Evolutionary conservation across 2,113 vertebrate genomes (phyloP).

Genomic region (Chamaea fasciata): DNA sequence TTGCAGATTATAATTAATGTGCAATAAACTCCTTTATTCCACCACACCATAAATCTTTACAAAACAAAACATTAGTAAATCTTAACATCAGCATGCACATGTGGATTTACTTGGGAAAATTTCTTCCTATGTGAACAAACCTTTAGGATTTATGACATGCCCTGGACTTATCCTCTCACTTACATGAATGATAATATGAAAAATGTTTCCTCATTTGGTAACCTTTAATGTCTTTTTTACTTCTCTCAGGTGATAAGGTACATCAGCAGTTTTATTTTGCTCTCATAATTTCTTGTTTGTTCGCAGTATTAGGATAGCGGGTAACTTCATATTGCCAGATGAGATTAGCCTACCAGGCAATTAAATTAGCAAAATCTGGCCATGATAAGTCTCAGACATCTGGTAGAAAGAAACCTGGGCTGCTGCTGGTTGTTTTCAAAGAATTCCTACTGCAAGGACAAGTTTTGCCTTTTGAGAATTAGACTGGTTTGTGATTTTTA

Average conservation of each 20-base stretch:
- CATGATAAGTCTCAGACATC: neutral
- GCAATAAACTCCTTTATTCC: neutral
- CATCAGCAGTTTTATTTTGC: neutral
- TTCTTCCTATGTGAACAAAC: neutral
- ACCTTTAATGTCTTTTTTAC: neutral
- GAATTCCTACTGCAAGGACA: neutral
- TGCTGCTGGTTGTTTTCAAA: neutral
- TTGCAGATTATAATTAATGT: neutral
- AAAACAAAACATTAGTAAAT: neutral
- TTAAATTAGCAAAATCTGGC: neutral
- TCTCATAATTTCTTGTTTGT: neutral
- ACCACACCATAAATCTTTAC: neutral
- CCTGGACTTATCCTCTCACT: neutral
- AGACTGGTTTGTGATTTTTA: neutral
- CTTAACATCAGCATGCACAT: fast-evolving
- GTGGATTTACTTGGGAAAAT: neutral
- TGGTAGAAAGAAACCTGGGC: neutral
- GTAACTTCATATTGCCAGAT: neutral
- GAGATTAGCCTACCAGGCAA: neutral
- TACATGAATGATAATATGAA: neutral
- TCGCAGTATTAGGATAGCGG: neutral
- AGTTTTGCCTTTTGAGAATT: neutral
- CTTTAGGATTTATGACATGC: neutral
- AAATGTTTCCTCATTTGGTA: neutral
- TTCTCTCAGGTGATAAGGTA: neutral